phyloP scores from a whole-genome alignment of 2,888 invertebrate genomes.

The Caenorhabditis sp. region DNA sequence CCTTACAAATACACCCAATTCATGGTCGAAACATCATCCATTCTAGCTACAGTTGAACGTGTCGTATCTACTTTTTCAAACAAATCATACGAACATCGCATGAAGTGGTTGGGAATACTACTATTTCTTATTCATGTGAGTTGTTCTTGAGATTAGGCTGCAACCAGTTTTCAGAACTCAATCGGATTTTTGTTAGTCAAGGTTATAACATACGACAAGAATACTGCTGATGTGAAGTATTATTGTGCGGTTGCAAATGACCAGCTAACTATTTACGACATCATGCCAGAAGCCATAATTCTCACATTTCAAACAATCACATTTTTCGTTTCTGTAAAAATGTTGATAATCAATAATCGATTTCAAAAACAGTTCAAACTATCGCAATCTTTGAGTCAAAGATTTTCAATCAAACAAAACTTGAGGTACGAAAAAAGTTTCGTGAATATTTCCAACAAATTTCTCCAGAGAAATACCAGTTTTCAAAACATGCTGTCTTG shows the following conservation, averaged over 20 bases:
- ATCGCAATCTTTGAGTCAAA: conserved; percentile 7
- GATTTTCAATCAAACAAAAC: conserved; percentile 25
- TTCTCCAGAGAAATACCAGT: conserved; percentile 3
- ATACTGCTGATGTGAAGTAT: neutral
- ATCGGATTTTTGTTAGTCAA: neutral
- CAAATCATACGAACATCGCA: conserved; percentile 16
- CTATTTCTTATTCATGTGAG: conserved; percentile 9
- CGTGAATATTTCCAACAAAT: no score
- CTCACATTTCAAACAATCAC: conserved; percentile 6
- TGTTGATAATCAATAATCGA: neutral
- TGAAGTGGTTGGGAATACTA: conserved; percentile 8
- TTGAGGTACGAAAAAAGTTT: neutral
- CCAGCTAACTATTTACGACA: conserved; percentile 1
- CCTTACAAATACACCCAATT: conserved; percentile 15
- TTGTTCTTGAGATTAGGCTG: no score
- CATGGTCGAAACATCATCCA: conserved; percentile 15
- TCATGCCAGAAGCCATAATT: conserved; percentile 6
- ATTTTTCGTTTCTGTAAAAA: neutral
- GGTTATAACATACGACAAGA: neutral
- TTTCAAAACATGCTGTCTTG: conserved; percentile 19
- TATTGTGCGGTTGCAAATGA: neutral
- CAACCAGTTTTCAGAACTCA: neutral
- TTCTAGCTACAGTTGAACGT: conserved; percentile 18
- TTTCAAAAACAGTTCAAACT: conserved; percentile 3
- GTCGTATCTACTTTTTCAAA: conserved; percentile 19